These are phyloP conservation scores for Drosophila leonis DNA, from an alignment of 2,888 invertebrate genomes.

Conservation along the genomic window DNA sequence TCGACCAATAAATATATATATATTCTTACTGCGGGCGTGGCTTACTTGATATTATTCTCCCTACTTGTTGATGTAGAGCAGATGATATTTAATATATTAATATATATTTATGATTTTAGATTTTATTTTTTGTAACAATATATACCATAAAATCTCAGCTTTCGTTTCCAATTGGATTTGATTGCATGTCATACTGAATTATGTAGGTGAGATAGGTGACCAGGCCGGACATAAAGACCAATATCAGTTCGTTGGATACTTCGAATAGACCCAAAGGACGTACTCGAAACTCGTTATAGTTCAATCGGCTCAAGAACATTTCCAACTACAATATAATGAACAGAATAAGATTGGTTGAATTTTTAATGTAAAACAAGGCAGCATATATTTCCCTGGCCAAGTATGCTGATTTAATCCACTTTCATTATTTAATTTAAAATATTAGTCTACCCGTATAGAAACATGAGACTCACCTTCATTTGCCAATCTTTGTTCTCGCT, in stretches of 20 bases:
- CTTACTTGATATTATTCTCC: too few species aligned
- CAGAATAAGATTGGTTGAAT: not conserved
- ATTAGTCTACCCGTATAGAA: not conserved
- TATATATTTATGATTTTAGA: not conserved
- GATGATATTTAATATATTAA: too few species aligned
- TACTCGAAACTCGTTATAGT: slow-evolving; percentile 61
- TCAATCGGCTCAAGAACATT: slow-evolving; percentile 62
- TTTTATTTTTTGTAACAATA: not conserved
- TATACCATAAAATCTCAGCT: not conserved
- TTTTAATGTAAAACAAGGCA: not conserved
- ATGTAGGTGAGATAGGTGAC: slow-evolving; percentile 71
- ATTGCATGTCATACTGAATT: slow-evolving; percentile 50
- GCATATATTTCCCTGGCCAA: too few species aligned
- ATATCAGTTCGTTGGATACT: slow-evolving; percentile 66
- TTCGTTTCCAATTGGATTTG: slow-evolving; percentile 17
- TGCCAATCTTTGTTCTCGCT: slow-evolving; percentile 49
- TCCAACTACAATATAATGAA: slow-evolving; percentile 66
- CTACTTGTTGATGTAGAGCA: too few species aligned
- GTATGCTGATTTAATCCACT: too few species aligned
- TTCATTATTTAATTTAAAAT: too few species aligned
- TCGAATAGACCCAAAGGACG: slow-evolving; percentile 68
- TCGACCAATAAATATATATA: too few species aligned
- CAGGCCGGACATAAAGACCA: slow-evolving; percentile 67
- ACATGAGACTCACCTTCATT: slow-evolving; percentile 43
- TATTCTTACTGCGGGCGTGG: too few species aligned